phyloP scores from a whole-genome alignment of 1,140 invertebrate genomes.

The Nebria ingens region DNA sequence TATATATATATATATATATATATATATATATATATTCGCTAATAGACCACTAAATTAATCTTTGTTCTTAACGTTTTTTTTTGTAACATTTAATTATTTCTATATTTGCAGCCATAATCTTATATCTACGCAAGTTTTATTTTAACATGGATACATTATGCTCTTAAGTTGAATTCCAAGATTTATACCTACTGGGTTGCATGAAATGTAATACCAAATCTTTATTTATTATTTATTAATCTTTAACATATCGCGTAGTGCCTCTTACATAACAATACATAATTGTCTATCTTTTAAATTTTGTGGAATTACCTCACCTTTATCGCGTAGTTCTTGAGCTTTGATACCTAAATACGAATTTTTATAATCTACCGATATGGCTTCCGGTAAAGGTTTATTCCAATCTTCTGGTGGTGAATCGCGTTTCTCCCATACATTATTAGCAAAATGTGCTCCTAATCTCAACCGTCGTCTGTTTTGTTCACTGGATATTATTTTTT shows the following conservation, averaged over 20 bases:
- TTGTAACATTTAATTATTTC: too few relatives aligned
- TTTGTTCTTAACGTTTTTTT: too few relatives aligned
- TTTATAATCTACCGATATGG: constrained; percentile 53
- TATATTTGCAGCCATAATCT: too few relatives aligned
- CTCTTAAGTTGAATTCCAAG: too few relatives aligned
- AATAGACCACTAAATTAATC: too few relatives aligned
- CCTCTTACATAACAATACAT: constrained; percentile 9
- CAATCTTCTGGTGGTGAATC: constrained; percentile 65
- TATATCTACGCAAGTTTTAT: too few relatives aligned
- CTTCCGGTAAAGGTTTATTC: constrained; percentile 64
- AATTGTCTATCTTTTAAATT: constrained; percentile 5
- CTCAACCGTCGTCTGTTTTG: constrained; percentile 46
- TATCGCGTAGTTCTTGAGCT: constrained; percentile 49
- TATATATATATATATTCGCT: too few relatives aligned
- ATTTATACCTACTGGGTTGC: too few relatives aligned
- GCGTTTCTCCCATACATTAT: constrained; percentile 69
- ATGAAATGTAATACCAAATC: background rate
- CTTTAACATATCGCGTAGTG: too few relatives aligned
- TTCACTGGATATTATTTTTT: constrained; percentile 60
- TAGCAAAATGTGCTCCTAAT: constrained; percentile 52
- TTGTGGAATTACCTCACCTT: constrained; percentile 33
- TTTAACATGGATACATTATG: too few relatives aligned
- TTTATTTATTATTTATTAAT: background rate
- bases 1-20: too few relatives aligned
- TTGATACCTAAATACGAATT: constrained; percentile 53